These are phyloP conservation scores for Brevimyrus niger DNA, from an alignment of 2,113 vertebrate genomes.

Conservation along the genomic window DNA sequence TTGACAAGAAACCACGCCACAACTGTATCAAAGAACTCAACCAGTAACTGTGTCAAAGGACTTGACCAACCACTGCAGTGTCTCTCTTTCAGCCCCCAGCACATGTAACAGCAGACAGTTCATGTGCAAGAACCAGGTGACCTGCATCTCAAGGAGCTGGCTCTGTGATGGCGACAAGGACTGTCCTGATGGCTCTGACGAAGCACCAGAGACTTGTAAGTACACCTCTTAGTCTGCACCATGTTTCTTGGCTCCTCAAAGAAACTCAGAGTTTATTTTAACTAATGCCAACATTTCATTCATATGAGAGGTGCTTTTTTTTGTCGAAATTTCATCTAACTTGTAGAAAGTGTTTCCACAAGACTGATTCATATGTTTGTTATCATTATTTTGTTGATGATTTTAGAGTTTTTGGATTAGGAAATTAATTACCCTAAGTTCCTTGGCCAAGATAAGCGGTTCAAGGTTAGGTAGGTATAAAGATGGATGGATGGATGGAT, in stretches of 20 bases:
- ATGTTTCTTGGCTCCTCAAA: neutral
- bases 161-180: constrained; percentile 93
- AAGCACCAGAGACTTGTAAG: constrained; percentile 92
- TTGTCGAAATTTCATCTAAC: neutral
- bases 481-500: neutral
- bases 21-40: neutral
- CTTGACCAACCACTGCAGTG: constrained; percentile 18
- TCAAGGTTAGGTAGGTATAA: neutral
- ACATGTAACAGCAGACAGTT: constrained; percentile 96
- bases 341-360: neutral
- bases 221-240: constrained; percentile 27
- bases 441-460: neutral
- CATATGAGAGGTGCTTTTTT: neutral
- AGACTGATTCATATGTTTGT: neutral
- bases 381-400: neutral
- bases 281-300: neutral
- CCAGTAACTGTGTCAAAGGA: neutral
- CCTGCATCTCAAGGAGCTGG: constrained; percentile 97
- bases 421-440: neutral
- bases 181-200: constrained; percentile 93
- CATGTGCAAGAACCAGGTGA: constrained; percentile 91
- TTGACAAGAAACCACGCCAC: too few species aligned
- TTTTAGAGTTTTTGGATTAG: neutral
- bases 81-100: constrained; percentile 66
- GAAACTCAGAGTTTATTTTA: neutral